Base-by-base conservation (phyloP, 2,888 invertebrate genomes). In the Minunthozetes semirufus region DNA sequence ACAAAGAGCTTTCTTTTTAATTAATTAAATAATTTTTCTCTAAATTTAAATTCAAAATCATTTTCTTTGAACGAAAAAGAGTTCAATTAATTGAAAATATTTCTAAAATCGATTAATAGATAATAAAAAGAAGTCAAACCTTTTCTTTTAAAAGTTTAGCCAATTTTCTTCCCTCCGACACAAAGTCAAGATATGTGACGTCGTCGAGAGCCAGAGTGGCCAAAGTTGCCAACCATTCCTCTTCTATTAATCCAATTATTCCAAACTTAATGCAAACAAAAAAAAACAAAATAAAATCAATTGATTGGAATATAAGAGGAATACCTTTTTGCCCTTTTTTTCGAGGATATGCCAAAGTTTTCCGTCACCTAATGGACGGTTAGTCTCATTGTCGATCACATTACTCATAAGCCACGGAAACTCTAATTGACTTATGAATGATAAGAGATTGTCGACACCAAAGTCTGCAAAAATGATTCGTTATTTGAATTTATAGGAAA, bases 351-450 rank as follows among this genome's bases (percentile, higher is more conserved):
- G 89, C 0, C 90, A 90, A 73, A 91, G 88, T 79, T 89, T 87
- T 0, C 94, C 94, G 81, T 92, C 91, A 0, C 90, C 89, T 75
- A 94, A 83, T 0, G 93, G 92, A 15, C 90, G 85, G 0, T 91
- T 90, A 0, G 93, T 94, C 82, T 93, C 90, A 80, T 92, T 92
- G 84, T 94, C 94, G 33, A 90, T 88, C 9, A 94, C 93, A 83
- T 94, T 94, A 0, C 93, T 93, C 89, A 94, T 92, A 19, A 94
- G 85, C 94, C 94, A 94, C 0, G 93, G 93, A 82, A 94, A 94
- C 56, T 87, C 88, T 72, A 90, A 90, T 81, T 90, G 88, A 0
- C 89, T 86, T 1, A 89, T 89, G 81, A 92, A 86, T 13, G 91
- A 89, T 0, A 89, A 88, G 0, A 94, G 85, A 0, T 91, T 88